A percentile compares a stretch with the other conserved stretches of the same genome.
Conservation (phyloP, 2,113 vertebrate genomes). For the Serinus canaria region DNA sequence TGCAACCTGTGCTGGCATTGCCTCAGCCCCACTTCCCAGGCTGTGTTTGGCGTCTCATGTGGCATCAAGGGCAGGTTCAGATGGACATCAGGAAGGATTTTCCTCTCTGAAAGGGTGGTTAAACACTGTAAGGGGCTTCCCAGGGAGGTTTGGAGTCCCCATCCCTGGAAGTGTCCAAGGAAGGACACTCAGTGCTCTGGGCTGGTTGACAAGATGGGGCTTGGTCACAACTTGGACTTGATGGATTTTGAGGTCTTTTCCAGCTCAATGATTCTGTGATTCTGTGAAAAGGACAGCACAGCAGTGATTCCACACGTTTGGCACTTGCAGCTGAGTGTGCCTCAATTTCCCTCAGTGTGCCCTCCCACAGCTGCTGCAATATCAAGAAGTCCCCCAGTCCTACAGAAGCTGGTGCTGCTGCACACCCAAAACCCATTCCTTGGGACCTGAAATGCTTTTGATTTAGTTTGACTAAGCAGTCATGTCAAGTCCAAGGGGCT, state of each 20-base stretch:
- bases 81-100: background rate
- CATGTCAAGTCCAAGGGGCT: background rate
- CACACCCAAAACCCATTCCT: background rate
- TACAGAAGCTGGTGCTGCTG: background rate
- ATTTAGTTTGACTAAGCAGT: background rate
- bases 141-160: background rate
- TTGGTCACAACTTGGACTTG: background rate
- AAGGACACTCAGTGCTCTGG: background rate
- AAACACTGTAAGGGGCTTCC: background rate
- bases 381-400: background rate
- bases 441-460: background rate
- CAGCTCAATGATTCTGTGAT: background rate
- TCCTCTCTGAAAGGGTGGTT: background rate
- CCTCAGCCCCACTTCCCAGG: background rate
- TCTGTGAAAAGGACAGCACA: background rate
- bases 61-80: background rate
- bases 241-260: background rate
- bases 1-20: background rate
- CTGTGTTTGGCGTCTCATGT: background rate
- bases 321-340: background rate
- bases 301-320: fast-evolving
- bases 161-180: background rate
- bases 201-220: background rate
- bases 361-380: background rate
- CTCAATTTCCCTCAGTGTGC: background rate